Base-by-base conservation (phyloP, 2,888 invertebrate genomes). In the Schizaphis graminum region DNA sequence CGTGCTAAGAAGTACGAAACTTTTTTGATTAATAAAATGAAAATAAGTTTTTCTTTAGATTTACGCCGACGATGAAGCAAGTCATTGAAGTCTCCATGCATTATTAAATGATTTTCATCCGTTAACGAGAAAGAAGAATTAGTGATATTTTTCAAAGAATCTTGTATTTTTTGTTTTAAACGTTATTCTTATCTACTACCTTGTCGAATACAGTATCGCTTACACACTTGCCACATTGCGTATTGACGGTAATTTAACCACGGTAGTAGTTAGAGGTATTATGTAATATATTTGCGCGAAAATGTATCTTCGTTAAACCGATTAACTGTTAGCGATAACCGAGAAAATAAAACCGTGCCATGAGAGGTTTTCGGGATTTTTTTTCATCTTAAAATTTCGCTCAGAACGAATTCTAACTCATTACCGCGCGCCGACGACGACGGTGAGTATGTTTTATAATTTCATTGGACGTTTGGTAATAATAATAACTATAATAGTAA, bases 11-110 rank as follows among this genome's bases (percentile, higher is more conserved):
- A 16, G 67, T 67, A 67, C 24, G 3, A 88, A 88, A 88, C 53
- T 88, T 88, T 88, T 88, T 88, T 88, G 53, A 53, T 53, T 35
- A 53, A n/a, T 49, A 35, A 87, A 53, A 88, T 67, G 16, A 67
- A 67, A 67, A 67, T 67, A 67, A 67, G 67, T 67, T 67, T 35
- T 77, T 35, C 77, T 77, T 77, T 35, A 35, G 35, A 77, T 7
- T 77, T 21, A 77, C 35, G 77, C 7, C 0, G 77, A 21, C 0
- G 7, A 8, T 35, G 21, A 35, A 21, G 21, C 35, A 7, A 35
- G 35, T 35, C 67, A 16, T 67, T 7, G 67, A 5, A 35, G 35
- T 1, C 7, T 35, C 35, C 3, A 21, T 77, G 35, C 77, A 35
- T 77, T 77, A 77, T 77, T 77, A 77, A 77, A 77, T 77, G 35